A percentile compares a stretch with the other conserved stretches of the same genome.
Evolutionary conservation across 2,888 invertebrate species (phyloP).

Genomic region (Eretmocerus hayati): DNA sequence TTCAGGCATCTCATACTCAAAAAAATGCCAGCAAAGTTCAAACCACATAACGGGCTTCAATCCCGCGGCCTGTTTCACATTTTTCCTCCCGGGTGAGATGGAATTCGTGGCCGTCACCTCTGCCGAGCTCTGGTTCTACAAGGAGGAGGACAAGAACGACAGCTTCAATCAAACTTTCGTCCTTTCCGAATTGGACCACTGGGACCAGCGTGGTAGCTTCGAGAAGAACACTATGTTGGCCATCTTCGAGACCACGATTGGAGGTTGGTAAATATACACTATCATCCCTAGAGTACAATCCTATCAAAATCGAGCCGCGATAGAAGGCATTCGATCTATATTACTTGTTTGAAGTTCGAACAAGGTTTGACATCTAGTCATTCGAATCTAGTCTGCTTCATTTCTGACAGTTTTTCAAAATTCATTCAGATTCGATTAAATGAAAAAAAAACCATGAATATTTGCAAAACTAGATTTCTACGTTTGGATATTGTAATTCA

Average conservation of each 20-base stretch:
- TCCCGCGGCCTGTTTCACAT: constrained; percentile 69
- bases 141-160: constrained; percentile 59
- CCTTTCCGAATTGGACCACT: constrained; percentile 71
- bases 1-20: constrained; percentile 23
- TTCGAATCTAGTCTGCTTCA: too few relatives aligned
- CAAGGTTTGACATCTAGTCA: too few relatives aligned
- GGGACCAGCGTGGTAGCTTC: constrained; percentile 61
- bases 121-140: constrained; percentile 77
- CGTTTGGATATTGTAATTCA: too few relatives aligned
- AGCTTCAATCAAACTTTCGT: constrained; percentile 68
- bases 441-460: too few relatives aligned
- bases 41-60: constrained; percentile 45
- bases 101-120: constrained; percentile 67
- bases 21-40: constrained; percentile 39
- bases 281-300: too few relatives aligned
- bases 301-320: too few relatives aligned
- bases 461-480: too few relatives aligned
- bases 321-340: too few relatives aligned
- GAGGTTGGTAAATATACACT: constrained; percentile 50
- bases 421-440: too few relatives aligned
- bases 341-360: too few relatives aligned
- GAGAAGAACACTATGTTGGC: constrained; percentile 74
- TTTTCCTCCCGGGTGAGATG: constrained; percentile 69
- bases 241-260: constrained; percentile 67
- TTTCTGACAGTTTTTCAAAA: too few relatives aligned